Base-by-base conservation (phyloP, 2,797 vertebrate genomes). In the Lacerta viridis region DNA sequence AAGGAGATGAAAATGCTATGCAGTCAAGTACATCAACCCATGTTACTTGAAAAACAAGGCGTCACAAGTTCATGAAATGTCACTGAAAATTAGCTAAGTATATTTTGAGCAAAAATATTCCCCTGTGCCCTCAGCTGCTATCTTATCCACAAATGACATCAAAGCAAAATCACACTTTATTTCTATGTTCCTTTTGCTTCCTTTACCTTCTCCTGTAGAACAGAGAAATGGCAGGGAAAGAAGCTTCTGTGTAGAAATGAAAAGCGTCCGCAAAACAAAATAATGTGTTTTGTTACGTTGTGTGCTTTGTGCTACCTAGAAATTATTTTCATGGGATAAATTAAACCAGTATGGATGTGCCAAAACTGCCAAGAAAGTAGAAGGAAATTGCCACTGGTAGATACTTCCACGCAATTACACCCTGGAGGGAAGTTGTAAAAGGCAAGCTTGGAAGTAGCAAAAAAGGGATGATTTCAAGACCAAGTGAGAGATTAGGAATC, bases 21-120 rank as follows among this genome's bases (percentile, higher is more conserved):
- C 61, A 15, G 29, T 68, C 27, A 88, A 80, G 85, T 82, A 87
- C 50, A 83, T 33, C 66, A 46, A 59, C 8, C 46, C 3, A 66
- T 80, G 36, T 25, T 17, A 75, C 4, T 84, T 87, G 29, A 27
- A 78, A 92, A 91, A 55, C 27, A 13, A 68, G 7, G 88, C 87
- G 74, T 29, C 55, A 89, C 74, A 8, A 33, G 74, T 64, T 69
- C 76, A 88, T 41, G 55, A 87, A 92, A 87, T 20, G 59, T 15
- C 46, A 11, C 33, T 23, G 80, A 87, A 90, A 91, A 84, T 76
- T 27, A 86, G 25, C 81, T 77, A 86, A n/a, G 71, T 29, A 90
- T 80, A 64, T 10, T 64, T 78, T 27, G 29, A 90, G 91, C 33
- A 75, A 88, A 55, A 88, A 68, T 91, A 86, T 80, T 1, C 64